Base-by-base conservation (phyloP, 35 echinoderm and acorn worm genomes). In the Diadema setosum region DNA sequence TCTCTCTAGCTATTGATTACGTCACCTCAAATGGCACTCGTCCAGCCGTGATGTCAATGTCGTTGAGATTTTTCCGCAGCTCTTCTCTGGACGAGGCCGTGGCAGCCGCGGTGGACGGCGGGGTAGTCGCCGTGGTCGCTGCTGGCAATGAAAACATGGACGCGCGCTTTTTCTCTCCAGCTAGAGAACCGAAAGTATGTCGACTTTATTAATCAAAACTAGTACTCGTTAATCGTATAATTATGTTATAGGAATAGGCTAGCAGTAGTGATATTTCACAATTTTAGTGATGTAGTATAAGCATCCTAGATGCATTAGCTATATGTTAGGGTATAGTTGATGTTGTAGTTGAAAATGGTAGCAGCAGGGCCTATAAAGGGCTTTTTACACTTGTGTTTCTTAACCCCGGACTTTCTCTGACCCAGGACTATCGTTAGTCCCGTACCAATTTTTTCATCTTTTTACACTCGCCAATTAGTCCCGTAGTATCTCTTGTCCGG, bases 141-240 rank as follows among this genome's bases (percentile, higher is more conserved):
- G 90, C 90, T 3, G 90, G 90, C 6, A 92, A 92, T 32, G 57
- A 87, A 41, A 67, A 56, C 26, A 39, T 30, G 26, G 84, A 86
- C 59, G 90, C 90, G 4, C 81, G 83, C 17, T 26, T 40, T 25
- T 87, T 65, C 70, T 87, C 90, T 17, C 90, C 90, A 27, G 65
- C 83, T 18, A 17, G 90, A 34, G 70, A 58, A 43, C 27, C 45
- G 65, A 40, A 85, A 43, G 89, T 91, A 15, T 73, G 83, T 36
- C 30, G 45, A 17, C 8, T 39, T 5, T 24, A 3, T 7, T 12
- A 64, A 3, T 4, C 36, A 8, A 0, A 15, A 20, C 11, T 9
- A 14, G 21, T 14, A 12, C 12, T 57, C 12, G 12, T 12, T 21
- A 57, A 14, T 14, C 12, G 50, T 57, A 12, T 57, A 12, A 21